phyloP scores from a whole-genome alignment of 35 echinoderm and acorn worm species.

The Stichopus chloronotus region DNA sequence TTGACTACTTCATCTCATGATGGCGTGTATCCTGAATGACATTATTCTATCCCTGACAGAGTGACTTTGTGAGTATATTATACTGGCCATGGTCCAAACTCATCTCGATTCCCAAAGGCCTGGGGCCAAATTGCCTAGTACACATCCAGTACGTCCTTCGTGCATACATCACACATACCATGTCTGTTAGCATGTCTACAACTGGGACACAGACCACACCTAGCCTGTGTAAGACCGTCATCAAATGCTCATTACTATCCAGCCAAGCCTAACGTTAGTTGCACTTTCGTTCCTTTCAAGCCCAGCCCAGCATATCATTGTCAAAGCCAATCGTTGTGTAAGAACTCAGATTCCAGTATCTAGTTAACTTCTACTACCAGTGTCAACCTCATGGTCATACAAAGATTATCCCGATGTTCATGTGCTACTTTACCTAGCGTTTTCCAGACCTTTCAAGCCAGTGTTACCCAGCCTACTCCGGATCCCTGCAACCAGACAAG shows the following conservation, averaged over 20 bases:
- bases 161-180: background rate
- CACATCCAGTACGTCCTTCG: background rate
- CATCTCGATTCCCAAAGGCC: slow-evolving; percentile 2
- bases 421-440: background rate
- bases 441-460: no score
- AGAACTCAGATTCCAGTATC: background rate
- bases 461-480: background rate
- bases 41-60: background rate
- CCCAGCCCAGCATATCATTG: background rate
- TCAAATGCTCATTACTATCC: background rate
- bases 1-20: background rate
- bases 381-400: no score
- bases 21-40: background rate
- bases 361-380: no score
- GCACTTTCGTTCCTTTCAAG: background rate
- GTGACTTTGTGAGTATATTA: slow-evolving; percentile 1
- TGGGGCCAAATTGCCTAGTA: no score
- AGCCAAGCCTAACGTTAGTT: background rate
- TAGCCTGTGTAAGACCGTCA: no score
- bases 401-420: background rate
- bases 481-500: no score
- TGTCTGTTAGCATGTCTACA: background rate
- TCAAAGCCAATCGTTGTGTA: background rate
- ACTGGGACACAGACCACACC: background rate
- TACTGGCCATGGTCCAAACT: background rate